Percentiles rank a stretch among this genome's conserved stretches.
These are phyloP conservation scores for Drosophila subobscura DNA, from an alignment of 1,140 invertebrate species.

Conservation along the genomic window DNA sequence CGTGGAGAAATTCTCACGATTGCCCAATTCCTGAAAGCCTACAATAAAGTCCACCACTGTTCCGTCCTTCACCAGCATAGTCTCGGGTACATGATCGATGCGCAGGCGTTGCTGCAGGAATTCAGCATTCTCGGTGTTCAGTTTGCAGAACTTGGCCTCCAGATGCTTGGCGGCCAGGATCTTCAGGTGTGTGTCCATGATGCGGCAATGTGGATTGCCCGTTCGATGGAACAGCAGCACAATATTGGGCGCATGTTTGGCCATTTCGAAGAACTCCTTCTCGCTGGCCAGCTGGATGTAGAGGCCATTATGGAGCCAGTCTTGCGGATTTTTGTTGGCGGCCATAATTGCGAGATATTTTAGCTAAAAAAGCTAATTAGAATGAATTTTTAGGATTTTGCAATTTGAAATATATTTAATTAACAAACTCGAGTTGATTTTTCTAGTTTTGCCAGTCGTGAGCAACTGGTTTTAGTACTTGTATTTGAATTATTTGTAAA, in stretches of 20 bases:
- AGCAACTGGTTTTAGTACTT: too few species aligned
- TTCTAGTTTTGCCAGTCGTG: too few species aligned
- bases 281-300: conserved; percentile 95
- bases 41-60: conserved; percentile 96
- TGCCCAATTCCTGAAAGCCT: conserved; percentile 97
- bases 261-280: conserved; percentile 96
- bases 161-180: conserved; percentile 94
- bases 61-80: conserved; percentile 92
- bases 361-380: too few species aligned
- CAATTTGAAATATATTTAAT: too few species aligned
- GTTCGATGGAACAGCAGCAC: conserved; percentile 96
- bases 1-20: conserved; percentile 96
- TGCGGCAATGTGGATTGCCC: conserved; percentile 92
- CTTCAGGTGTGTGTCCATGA: conserved; percentile 97
- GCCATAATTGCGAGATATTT: too few species aligned
- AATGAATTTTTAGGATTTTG: too few species aligned
- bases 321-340: conserved; percentile 88
- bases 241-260: conserved; percentile 95
- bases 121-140: conserved; percentile 95
- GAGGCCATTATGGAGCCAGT: conserved; percentile 92
- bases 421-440: too few species aligned
- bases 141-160: conserved; percentile 95
- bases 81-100: conserved; percentile 95
- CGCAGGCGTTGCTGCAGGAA: conserved; percentile 94
- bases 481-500: too few species aligned